Conservation (phyloP, 1,140 invertebrate genomes). For the Aricia agestis region DNA sequence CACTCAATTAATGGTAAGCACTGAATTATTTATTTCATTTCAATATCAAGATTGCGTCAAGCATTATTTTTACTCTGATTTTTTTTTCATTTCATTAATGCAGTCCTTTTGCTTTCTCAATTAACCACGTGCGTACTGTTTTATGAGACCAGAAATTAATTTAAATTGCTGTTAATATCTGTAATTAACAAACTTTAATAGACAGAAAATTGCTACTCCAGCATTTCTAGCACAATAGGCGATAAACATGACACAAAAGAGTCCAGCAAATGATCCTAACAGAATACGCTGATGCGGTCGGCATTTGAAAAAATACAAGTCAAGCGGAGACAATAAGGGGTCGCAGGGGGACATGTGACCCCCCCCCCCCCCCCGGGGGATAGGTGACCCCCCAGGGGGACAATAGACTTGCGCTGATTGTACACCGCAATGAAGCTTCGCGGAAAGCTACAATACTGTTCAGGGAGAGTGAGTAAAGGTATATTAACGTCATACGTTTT, state of each 20-base stretch:
- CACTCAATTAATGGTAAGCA: no score
- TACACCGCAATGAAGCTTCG: neutral
- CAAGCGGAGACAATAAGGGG: conserved; percentile 1
- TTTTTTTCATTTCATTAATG: no score
- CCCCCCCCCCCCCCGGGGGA: no score
- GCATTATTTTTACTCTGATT: no score
- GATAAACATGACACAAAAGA: neutral
- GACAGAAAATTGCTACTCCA: no score
- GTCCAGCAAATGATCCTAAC: neutral
- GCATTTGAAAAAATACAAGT: conserved; percentile 12
- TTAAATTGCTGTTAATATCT: no score
- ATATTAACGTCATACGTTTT: neutral
- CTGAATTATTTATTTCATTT: no score
- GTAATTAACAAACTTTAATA: no score
- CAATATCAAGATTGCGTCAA: no score
- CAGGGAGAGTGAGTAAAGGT: neutral
- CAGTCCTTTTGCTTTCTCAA: no score
- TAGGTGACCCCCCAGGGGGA: neutral
- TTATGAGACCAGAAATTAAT: no score
- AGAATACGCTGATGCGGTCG: neutral
- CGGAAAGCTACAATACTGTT: neutral
- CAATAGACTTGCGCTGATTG: conserved; percentile 7
- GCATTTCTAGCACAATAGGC: neutral
- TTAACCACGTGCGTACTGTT: no score
- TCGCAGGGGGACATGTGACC: neutral